phyloP scores from a whole-genome alignment of 2,113 vertebrate genomes.

The Bettongia penicillata region DNA sequence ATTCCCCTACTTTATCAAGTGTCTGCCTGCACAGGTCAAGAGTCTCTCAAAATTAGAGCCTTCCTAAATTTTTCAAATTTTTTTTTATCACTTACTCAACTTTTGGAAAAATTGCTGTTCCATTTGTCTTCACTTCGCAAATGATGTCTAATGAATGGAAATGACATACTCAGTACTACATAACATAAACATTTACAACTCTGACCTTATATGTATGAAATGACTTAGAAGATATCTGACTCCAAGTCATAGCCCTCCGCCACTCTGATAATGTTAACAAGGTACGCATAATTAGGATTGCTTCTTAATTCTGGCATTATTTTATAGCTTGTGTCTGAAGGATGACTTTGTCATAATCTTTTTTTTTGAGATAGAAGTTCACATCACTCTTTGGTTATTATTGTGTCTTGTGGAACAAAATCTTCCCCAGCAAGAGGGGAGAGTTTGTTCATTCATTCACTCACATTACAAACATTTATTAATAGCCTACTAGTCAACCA shows the following conservation, averaged over 20 bases:
- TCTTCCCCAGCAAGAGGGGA: slow-evolving; percentile 32
- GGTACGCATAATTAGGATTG: slow-evolving; percentile 18
- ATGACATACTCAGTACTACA: neutral
- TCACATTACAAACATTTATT: neutral
- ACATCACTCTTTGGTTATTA: slow-evolving; percentile 4
- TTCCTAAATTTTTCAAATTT: slow-evolving; percentile 16
- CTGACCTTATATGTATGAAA: neutral
- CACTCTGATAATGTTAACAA: neutral
- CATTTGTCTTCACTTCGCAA: neutral
- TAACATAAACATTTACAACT: neutral
- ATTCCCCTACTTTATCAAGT: neutral
- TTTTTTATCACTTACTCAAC: slow-evolving; percentile 5
- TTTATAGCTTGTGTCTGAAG: neutral
- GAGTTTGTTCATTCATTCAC: neutral
- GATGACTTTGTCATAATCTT: slow-evolving; percentile 45
- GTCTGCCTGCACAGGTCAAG: neutral
- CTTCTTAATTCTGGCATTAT: neutral
- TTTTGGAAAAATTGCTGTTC: slow-evolving; percentile 27
- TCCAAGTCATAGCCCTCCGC: neutral
- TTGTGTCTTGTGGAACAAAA: slow-evolving; percentile 18
- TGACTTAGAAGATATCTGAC: neutral
- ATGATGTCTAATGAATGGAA: neutral
- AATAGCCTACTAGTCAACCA: neutral
- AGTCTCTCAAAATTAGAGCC: neutral
- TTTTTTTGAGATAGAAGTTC: slow-evolving; percentile 38